A percentile compares a stretch with the other conserved stretches of the same genome.
These are phyloP conservation scores for Sciurus vulgaris DNA, from an alignment of 2,797 vertebrate genomes.

Conservation along the genomic window DNA sequence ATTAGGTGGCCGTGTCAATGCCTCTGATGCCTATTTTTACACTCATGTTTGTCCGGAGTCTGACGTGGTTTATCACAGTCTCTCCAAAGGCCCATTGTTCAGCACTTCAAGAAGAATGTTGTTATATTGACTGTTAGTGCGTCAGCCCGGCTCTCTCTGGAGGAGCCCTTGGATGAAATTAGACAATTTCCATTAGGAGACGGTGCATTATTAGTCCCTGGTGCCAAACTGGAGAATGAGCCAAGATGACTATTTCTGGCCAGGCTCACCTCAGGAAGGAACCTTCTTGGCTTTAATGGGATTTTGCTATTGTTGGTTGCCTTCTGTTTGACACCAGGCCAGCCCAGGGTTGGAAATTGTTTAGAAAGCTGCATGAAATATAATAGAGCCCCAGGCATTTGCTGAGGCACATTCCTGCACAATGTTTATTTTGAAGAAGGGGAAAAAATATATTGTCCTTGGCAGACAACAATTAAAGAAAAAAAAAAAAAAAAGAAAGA, in stretches of 20 bases:
- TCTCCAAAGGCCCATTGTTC: conserved; percentile 91
- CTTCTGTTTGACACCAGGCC: conserved; percentile 97
- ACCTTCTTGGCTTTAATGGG: conserved; percentile 98
- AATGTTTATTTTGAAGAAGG: conserved; percentile 90
- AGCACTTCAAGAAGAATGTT: conserved; percentile 91
- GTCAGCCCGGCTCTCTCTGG: conserved; percentile 90
- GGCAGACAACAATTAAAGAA: conserved; percentile 88
- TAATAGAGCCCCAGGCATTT: conserved; percentile 90
- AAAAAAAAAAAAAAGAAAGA: conserved; percentile 70
- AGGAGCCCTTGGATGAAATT: conserved; percentile 93
- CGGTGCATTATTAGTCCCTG: conserved; percentile 94
- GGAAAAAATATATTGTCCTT: conserved; percentile 91
- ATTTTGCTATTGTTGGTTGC: conserved; percentile 97
- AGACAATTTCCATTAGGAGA: conserved; percentile 96
- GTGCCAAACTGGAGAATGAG: conserved; percentile 90
- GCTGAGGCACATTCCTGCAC: conserved; percentile 89
- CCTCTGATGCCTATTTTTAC: conserved; percentile 92
- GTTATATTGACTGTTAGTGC: conserved; percentile 92
- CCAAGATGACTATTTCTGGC: conserved; percentile 98
- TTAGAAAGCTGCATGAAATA: conserved; percentile 93
- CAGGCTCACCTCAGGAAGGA: conserved; percentile 98
- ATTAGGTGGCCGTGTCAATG: conserved; percentile 85
- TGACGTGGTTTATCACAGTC: conserved; percentile 90
- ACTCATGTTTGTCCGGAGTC: conserved; percentile 91
- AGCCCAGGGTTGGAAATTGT: conserved; percentile 90